Evolutionary conservation across 1,140 invertebrate genomes (phyloP).

Genomic region (Habropoda laboriosa): DNA sequence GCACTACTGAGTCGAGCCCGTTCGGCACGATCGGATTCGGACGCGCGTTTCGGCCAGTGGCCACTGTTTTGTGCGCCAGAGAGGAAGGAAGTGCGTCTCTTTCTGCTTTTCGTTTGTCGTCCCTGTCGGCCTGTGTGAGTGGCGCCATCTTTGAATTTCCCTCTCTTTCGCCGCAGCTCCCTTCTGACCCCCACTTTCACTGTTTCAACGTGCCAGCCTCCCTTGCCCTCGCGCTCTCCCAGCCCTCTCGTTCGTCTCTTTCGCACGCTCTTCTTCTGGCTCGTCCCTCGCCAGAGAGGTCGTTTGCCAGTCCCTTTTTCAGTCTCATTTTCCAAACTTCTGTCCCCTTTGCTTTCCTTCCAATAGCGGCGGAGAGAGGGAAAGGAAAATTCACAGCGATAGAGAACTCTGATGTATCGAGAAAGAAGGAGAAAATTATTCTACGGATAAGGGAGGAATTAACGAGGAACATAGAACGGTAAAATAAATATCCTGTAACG

Average conservation of each 20-base stretch:
- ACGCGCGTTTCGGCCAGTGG: constrained; percentile 43
- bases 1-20: constrained; percentile 60
- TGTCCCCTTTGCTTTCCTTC: no score
- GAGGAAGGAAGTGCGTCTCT: constrained; percentile 9
- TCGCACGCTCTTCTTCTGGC: constrained; percentile 28
- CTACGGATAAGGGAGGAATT: no score
- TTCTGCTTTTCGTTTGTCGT: not conserved
- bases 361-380: no score
- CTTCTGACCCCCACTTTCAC: not conserved
- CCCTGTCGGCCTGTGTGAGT: constrained; percentile 13
- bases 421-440: no score
- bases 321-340: no score
- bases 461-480: no score
- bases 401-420: no score
- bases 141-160: constrained; percentile 56
- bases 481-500: no score
- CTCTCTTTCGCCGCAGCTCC: not conserved
- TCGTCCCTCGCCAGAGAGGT: no score
- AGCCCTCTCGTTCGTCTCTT: constrained; percentile 37
- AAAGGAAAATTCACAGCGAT: no score
- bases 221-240: constrained; percentile 1
- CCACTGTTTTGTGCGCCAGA: not conserved
- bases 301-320: no score
- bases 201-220: not conserved
- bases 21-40: constrained; percentile 50